Evolutionary conservation across 2,888 invertebrate genomes (phyloP).

Genomic region (Fragum fragum): DNA sequence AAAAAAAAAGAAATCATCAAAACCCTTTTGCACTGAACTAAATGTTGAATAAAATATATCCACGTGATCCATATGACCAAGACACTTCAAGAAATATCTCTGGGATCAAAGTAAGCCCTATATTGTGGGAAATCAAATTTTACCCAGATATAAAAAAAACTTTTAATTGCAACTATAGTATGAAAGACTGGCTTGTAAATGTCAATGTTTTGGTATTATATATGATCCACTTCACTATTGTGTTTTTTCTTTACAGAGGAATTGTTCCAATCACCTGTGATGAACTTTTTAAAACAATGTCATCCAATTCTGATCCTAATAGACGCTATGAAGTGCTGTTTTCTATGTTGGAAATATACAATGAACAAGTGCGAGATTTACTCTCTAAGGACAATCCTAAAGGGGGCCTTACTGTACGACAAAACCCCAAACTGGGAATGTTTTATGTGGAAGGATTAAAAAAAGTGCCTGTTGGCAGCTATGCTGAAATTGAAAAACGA

Average conservation of each 20-base stretch:
- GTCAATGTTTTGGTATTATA: too few relatives aligned
- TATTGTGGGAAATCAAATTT: too few relatives aligned
- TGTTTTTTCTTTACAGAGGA: slow-evolving; percentile 80
- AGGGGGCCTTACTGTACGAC: slow-evolving; percentile 85
- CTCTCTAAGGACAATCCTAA: slow-evolving; percentile 86
- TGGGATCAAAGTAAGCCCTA: too few relatives aligned
- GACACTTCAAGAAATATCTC: too few relatives aligned
- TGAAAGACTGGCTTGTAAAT: too few relatives aligned
- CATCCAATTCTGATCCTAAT: slow-evolving; percentile 76
- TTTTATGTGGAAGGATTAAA: slow-evolving; percentile 87
- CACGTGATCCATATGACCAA: too few relatives aligned
- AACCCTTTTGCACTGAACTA: too few relatives aligned
- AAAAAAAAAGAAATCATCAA: too few relatives aligned
- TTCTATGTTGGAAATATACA: slow-evolving; percentile 87
- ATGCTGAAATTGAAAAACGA: slow-evolving; percentile 86
- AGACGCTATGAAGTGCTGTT: slow-evolving; percentile 86
- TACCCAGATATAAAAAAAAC: too few relatives aligned
- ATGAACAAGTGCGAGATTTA: slow-evolving; percentile 87
- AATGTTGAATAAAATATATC: too few relatives aligned
- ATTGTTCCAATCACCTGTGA: slow-evolving; percentile 87
- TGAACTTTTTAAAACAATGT: slow-evolving; percentile 86
- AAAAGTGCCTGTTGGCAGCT: slow-evolving; percentile 86
- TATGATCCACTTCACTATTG: too few relatives aligned
- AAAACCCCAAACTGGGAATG: slow-evolving; percentile 86
- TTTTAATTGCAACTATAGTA: too few relatives aligned